Base-by-base conservation (phyloP, 2,888 invertebrate species). In the Oxyteleia sp. region DNA sequence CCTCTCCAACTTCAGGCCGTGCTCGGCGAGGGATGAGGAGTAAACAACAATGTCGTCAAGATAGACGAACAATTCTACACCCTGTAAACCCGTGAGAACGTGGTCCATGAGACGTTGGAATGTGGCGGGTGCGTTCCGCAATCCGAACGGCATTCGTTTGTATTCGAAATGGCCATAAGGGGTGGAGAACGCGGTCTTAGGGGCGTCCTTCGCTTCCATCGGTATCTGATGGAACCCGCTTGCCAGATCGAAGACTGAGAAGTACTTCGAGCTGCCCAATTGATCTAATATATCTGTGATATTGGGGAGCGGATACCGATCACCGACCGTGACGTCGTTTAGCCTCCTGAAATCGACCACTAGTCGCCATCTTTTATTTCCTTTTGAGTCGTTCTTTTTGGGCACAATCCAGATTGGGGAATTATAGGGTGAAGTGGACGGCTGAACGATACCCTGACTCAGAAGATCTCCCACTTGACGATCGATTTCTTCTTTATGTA, bases 191-290 rank as follows among this genome's bases (percentile, higher is more conserved):
- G 87, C 86, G 1, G 80, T 87, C 41, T 87, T 85, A 3, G 72
- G 63, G 2, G 43, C 49, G 20, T 85, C 84, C 15, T 82, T 41
- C 11, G 23, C 23, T 4, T 74, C 61, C 8, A 89, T 74, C 13
- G 72, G 32, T 0, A 89, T 85, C 49, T 90, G 88, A 35, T 86
- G 85, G 59, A 87, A 90, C 0, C 87, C 89, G 11, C 79, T 66
- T 0, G 84, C 85, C 0, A 89, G 47, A 55, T 90, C 88, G 2
- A 90, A 45, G 0, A 86, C 85, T 0, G 81, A 75, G 51, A 90
- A 87, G 15, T 84, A 87, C 18, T 53, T 79, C 18, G 86, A 81
- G 1, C 82, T 59, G 1, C 88, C 84, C 11, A 89, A 16, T 38
- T 76, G 74, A 11, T 89, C 85, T 20, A 89, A 35, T n/a, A 87